Base-by-base conservation (phyloP, 2,888 invertebrate genomes). In the Chymomyza fuscimana region DNA sequence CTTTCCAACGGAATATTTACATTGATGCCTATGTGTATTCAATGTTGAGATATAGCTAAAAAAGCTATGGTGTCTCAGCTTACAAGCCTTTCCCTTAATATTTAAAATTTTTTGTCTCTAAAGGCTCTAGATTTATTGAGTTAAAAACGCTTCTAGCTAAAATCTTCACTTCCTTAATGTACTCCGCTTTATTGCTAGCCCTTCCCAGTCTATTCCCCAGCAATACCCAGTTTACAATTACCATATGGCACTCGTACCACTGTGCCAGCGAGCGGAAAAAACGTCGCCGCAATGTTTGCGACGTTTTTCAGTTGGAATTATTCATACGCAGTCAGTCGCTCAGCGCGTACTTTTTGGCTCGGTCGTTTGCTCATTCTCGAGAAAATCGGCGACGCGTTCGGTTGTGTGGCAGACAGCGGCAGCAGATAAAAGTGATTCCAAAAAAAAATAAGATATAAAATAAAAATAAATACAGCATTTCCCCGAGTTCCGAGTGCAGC, bases 301-400 rank as follows among this genome's bases (percentile, higher is more conserved):
- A 54, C 64, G 58, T 67, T 68, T 50, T 46, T 61, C 15, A 65
- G 51, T 67, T 63, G 65, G 4, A 25, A 52, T 52, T 58, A 40
- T 32, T 69, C 54, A n/a, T 62, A 36, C 66, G 68, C 70, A 63
- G 76, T 77, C 70, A 65, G 76, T 77, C 80, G 80, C 72, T 79
- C 71, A 70, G 73, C 74, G 77, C 79, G 77, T 81, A 80, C 75
- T 65, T 58, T 36, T 40, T 56, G 65, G 15, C 54, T 54, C 22
- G 16, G 15, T 16, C 19, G 16, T n/a, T 22, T 16, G 78, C 75
- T 82, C 83, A 85, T 83, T 84, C 83, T 86, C 85, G 81, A 80
- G 78, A 77, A 72, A 83, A 83, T 81, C 83, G 65, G 75, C 86
- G 82, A 60, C 74, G 77, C 83, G 81, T 77, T 78, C 84, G 84